Evolutionary conservation across 2,888 invertebrate genomes (phyloP), one percentile per base, ranked within the genome.

Genomic region (Herminia tarsipennalis): DNA sequence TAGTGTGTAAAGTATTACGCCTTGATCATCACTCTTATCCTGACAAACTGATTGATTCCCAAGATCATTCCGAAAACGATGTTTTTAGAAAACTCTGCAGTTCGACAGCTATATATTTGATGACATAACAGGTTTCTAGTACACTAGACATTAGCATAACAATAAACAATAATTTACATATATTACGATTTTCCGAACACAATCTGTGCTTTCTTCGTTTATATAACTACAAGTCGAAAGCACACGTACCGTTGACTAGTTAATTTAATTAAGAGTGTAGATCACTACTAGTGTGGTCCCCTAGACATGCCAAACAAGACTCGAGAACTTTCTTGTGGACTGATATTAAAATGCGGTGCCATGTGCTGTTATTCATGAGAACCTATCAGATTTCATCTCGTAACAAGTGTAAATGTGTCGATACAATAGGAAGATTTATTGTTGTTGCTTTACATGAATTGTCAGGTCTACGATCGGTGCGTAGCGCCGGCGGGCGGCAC

Each of bases 351-450:
- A 84, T 72, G 70, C 73, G 74, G 81, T 81, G 78, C 70, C 72
- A 66, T 70, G 67, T 73, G 73, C 75, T 75, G 77, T 78, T 81
- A 85, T 78, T 82, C 79, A 78, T 78, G 71, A 78, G 82, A 67
- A 63, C n/a, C n/a, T n/a, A n/a, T 88, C 83, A 74, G 80, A 84
- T 88, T 87, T 81, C 84, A 76, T 78, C 67, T 76, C 63, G 70
- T 73, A 66, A 75, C 70, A 72, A 70, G 52, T 73, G 73, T 73
- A 73, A 75, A 78, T 73, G 79, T 80, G 83, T 79, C 80, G 80
- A 81, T 81, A 76, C 59, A 58, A 61, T 71, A 70, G 56, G 56
- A 60, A 79, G 84, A 88, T 88, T 88, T 88, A 88, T 88, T 78
- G 76, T 76, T 75, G 75, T 76, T 73, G 66, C 72, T 67, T 66